These are phyloP conservation scores for Thunnus maccoyii DNA, from an alignment of 2,113 vertebrate species.

Conservation along the genomic window DNA sequence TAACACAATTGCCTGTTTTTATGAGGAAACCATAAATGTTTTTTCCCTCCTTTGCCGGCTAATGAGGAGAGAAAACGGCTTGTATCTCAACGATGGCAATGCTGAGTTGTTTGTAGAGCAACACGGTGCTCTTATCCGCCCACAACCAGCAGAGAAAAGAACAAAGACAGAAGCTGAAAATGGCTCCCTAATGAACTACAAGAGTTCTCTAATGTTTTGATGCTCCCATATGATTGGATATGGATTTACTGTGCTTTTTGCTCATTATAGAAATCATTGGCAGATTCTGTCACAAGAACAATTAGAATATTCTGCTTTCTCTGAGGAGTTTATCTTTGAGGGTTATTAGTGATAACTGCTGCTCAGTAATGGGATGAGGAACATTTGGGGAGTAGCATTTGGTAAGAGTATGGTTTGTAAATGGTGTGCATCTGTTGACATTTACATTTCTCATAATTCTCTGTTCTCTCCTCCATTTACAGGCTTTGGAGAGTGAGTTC, in stretches of 20 bases:
- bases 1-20: conserved; percentile 97
- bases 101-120: conserved; percentile 66
- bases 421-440: conserved; percentile 53
- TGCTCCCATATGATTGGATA: conserved; percentile 71
- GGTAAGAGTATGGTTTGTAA: conserved; percentile 28
- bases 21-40: conserved; percentile 94
- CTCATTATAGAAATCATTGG: conserved; percentile 71
- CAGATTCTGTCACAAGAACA: conserved; percentile 59
- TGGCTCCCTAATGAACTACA: conserved; percentile 76
- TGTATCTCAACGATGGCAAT: conserved; percentile 66
- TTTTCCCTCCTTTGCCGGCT: conserved; percentile 85
- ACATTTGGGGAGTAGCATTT: conserved; percentile 43
- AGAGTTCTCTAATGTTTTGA: conserved; percentile 67
- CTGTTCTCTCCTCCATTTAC: conserved; percentile 53
- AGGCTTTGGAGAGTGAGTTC: conserved; percentile 99
- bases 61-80: conserved; percentile 90
- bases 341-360: conserved; percentile 59
- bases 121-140: conserved; percentile 58
- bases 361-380: conserved; percentile 49
- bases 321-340: conserved; percentile 57
- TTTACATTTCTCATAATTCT: conserved; percentile 21
- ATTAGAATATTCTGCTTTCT: conserved; percentile 54
- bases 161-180: conserved; percentile 71
- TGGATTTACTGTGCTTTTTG: conserved; percentile 54
- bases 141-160: conserved; percentile 59